These are phyloP conservation scores for Selene dorsalis DNA, from an alignment of 2,797 vertebrate genomes.

Conservation along the genomic window DNA sequence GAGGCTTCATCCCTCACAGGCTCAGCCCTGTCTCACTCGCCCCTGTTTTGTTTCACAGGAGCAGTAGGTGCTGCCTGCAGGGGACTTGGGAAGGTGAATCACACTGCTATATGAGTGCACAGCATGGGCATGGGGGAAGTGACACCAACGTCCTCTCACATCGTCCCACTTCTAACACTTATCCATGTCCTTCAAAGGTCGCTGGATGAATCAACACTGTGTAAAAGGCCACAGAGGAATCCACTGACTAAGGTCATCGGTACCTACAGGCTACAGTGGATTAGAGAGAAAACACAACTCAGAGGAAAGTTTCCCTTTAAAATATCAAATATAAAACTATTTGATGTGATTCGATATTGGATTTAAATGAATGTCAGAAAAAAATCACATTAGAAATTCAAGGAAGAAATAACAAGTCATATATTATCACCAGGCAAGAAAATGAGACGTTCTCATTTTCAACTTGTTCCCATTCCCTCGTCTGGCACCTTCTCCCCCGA, in stretches of 20 bases:
- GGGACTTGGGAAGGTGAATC: slow-evolving; percentile 60
- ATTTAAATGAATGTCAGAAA: neutral
- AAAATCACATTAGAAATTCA: slow-evolving; percentile 13
- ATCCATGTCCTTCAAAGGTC: slow-evolving; percentile 69
- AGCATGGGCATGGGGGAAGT: slow-evolving; percentile 47
- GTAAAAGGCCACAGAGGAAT: slow-evolving; percentile 40
- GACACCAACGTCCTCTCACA: slow-evolving; percentile 61
- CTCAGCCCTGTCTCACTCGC: slow-evolving; percentile 16
- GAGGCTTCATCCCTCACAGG: slow-evolving; percentile 33
- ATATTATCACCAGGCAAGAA: slow-evolving; percentile 51
- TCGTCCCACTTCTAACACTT: slow-evolving; percentile 55
- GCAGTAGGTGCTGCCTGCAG: slow-evolving; percentile 48
- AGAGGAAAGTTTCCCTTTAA: slow-evolving; percentile 1
- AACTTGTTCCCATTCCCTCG: slow-evolving; percentile 43
- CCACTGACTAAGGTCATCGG: slow-evolving; percentile 16
- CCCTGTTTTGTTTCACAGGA: slow-evolving; percentile 23
- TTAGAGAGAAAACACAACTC: neutral
- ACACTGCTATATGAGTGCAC: slow-evolving; percentile 42
- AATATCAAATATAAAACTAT: slow-evolving; percentile 14
- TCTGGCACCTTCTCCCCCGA: slow-evolving; percentile 67
- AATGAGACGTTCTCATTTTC: slow-evolving; percentile 56
- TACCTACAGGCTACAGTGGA: slow-evolving; percentile 5
- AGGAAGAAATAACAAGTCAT: slow-evolving; percentile 43
- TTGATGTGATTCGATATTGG: slow-evolving; percentile 4
- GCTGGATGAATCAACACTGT: slow-evolving; percentile 50